Conservation (phyloP, 2,888 invertebrate genomes). For the Athalia rosae region DNA sequence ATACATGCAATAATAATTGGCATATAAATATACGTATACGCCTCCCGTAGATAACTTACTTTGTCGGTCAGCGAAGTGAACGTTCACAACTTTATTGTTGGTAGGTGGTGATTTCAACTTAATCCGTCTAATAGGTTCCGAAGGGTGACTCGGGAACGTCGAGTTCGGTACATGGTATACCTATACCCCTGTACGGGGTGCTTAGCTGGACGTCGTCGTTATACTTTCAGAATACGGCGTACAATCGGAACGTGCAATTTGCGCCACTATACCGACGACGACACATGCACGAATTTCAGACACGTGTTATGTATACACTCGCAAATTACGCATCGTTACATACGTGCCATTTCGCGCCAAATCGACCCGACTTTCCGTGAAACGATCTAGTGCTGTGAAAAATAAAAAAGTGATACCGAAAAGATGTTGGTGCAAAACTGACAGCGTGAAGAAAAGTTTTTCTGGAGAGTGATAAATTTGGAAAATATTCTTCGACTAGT, state of each 20-base stretch:
- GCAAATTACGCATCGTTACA: too few relatives aligned
- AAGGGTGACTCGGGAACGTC: slow-evolving; percentile 8
- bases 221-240: neutral
- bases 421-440: too few relatives aligned
- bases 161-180: slow-evolving; percentile 13
- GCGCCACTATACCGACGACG: too few relatives aligned
- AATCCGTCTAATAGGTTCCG: slow-evolving; percentile 42
- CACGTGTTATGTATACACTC: too few relatives aligned
- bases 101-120: slow-evolving; percentile 40
- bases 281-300: too few relatives aligned
- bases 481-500: neutral
- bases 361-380: too few relatives aligned
- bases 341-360: neutral
- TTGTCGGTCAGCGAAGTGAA: slow-evolving; percentile 25
- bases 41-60: too few relatives aligned
- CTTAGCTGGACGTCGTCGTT: too few relatives aligned
- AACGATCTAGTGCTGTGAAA: neutral
- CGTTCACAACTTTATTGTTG: too few relatives aligned
- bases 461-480: too few relatives aligned
- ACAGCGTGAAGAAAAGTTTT: too few relatives aligned
- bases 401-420: neutral
- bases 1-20: slow-evolving; percentile 20
- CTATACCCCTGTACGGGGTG: neutral
- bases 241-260: neutral
- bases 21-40: neutral